Evolutionary conservation across 2,113 vertebrate species (phyloP), one percentile per base, ranked within the genome.

Genomic region (Edolisoma coerulescens): DNA sequence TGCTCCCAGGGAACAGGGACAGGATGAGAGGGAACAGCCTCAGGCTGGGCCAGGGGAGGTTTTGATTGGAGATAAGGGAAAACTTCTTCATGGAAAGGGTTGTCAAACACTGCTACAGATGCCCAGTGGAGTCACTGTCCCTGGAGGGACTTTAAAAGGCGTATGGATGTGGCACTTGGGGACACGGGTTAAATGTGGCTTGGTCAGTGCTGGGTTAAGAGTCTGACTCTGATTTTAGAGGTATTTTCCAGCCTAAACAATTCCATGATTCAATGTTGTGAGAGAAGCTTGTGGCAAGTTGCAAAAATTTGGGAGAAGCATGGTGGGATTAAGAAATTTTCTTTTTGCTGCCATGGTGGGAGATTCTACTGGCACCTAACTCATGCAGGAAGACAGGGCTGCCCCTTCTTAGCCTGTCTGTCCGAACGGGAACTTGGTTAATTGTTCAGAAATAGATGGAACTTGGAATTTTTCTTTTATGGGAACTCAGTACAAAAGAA

Each of bases 11-110:
- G 23, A n/a, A 41, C 17, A 41, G 44, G 10, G 16, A 33, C 15
- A 49, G 45, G 52, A 69, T 1, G 3, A 44, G 35, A n/a, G 41
- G 52, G 17, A 54, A n/a, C 0, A 0, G 32, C 52, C 28, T 35
- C 45, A 23, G 2, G 13, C 6, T 77, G 52, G 1, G 4, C 39
- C 12, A 32, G 32, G 2, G 9, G 1, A 71, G 14, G 41, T 4
- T 78, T 7, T 28, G 5, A 1, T 2, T 52, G n/a, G 10, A 11
- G 1, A 49, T 60, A 2, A 28, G 1, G 14, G 20, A 8, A 24
- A 11, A n/a, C 7, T 64, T 15, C 8, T 30, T 47, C 8, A 50
- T 32, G 3, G 35, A 13, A 20, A 23, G 14, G 5, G 5, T 3
- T 41, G 9, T 47, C 33, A 16, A 10, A 7, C 9, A 1, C 17